Evolutionary conservation across 2,113 vertebrate species (phyloP), one percentile per base, ranked within the genome.

Genomic region (Oryzias javanicus): DNA sequence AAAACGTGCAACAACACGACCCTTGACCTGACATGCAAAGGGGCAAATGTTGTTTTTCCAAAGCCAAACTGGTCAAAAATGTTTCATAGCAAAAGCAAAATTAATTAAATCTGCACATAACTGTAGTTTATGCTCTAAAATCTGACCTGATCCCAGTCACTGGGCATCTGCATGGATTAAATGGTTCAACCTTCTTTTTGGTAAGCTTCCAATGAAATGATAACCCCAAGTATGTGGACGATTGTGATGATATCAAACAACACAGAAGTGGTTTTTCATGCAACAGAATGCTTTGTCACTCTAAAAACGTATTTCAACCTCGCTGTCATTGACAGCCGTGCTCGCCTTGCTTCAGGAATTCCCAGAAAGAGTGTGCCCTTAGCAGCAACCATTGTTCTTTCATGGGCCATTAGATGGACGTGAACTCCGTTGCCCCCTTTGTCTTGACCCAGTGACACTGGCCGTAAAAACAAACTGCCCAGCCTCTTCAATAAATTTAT

Each of bases 361-460:
- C 67, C 20, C 62, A 29, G 72, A 81, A 69, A 84, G 83, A 78
- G 78, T 78, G 82, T 73, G 83, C 64, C 60, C 56, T 67, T 40
- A 41, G 62, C 62, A 29, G 63, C 35, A 15, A 44, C 84, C 70
- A 88, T 85, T 85, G 88, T 90, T 89, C 82, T 81, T 91, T 88
- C 89, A 87, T 44, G 85, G 86, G 73, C 89, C 91, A 89, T 92
- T 89, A 89, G 84, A 79, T 91, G 91, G 84, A 92, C 91, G 90
- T 90, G 90, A 91, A 92, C 91, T 91, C 87, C 83, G 78, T 80
- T 69, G 83, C 88, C 87, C 87, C 89, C 90, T 85, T 78, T 50
- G 74, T 82, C 85, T 58, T 85, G 90, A 93, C 90, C 92, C 77
- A 46, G 64, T 64, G 76, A 85, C 88, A 88, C 80, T 40, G 66